phyloP scores from a whole-genome alignment of 2,888 invertebrate genomes.

The Calephelis perditalis region DNA sequence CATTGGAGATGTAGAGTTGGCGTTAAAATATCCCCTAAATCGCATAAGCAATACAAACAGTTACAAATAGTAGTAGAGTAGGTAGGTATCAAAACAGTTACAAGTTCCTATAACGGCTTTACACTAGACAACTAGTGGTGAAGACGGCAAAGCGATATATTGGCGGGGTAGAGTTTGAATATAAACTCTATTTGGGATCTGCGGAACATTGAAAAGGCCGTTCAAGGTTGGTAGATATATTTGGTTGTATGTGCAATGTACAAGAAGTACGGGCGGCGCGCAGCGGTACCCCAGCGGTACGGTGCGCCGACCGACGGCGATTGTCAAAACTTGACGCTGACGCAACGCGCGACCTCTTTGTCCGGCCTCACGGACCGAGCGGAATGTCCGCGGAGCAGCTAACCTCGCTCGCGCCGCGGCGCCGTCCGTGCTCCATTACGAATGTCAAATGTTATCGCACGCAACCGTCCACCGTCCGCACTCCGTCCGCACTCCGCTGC shows the following conservation, averaged over 20 bases:
- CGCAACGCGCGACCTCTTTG: conserved; percentile 76
- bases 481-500: conserved; percentile 75
- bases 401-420: conserved; percentile 52
- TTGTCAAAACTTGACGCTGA: conserved; percentile 44
- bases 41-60: too few relatives aligned
- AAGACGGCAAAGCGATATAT: too few relatives aligned
- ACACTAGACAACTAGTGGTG: too few relatives aligned
- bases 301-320: conserved; percentile 31
- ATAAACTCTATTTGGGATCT: conserved; percentile 16
- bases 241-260: conserved; percentile 56
- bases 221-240: conserved; percentile 59
- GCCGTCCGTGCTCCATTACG: conserved; percentile 70
- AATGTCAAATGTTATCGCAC: conserved; percentile 79
- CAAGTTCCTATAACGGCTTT: too few relatives aligned
- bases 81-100: too few relatives aligned
- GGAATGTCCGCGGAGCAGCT: conserved; percentile 37
- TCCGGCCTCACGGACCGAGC: conserved; percentile 49
- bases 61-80: too few relatives aligned
- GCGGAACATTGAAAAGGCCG: conserved; percentile 53
- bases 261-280: conserved; percentile 36
- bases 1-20: too few relatives aligned
- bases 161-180: not conserved
- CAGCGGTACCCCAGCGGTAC: conserved; percentile 18
- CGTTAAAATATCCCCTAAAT: too few relatives aligned
- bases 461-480: conserved; percentile 66